Evolutionary conservation across 2,888 invertebrate genomes (phyloP).

Genomic region (Mythimna ferrago): DNA sequence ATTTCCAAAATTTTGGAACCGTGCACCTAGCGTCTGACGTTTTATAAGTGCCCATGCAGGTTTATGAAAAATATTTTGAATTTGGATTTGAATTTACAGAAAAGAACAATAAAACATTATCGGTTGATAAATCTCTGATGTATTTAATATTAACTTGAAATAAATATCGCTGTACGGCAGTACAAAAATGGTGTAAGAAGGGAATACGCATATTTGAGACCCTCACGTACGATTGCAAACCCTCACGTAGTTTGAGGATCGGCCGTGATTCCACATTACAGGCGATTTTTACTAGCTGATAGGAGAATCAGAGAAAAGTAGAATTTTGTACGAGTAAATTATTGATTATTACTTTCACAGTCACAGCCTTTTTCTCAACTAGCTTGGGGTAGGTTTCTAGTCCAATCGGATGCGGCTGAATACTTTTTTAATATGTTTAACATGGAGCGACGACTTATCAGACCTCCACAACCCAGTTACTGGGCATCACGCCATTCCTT

Average conservation of each 20-base stretch:
- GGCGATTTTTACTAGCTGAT: constrained; percentile 12
- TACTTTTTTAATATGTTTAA: too few relatives aligned
- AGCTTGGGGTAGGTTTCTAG: too few relatives aligned
- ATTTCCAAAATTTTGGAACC: too few relatives aligned
- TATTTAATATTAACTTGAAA: not conserved
- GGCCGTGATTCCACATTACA: constrained; percentile 34
- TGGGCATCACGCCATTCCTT: too few relatives aligned
- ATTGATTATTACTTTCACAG: not conserved
- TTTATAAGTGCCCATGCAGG: too few relatives aligned
- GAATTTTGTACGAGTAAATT: not conserved
- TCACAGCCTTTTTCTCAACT: too few relatives aligned
- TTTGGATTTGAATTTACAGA: not conserved
- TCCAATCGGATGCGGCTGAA: too few relatives aligned
- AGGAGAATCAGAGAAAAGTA: constrained; percentile 2
- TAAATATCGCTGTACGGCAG: not conserved
- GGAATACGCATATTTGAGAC: constrained; percentile 3
- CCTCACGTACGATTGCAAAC: constrained; percentile 37
- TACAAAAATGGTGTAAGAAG: constrained; percentile 31
- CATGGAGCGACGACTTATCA: too few relatives aligned
- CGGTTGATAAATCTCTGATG: not conserved
- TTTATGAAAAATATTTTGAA: too few relatives aligned
- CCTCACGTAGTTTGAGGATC: constrained; percentile 41
- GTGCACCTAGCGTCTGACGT: too few relatives aligned
- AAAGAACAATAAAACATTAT: not conserved
- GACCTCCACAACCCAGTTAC: too few relatives aligned